phyloP scores from a whole-genome alignment of 2,113 vertebrate species.

The Camelus dromedarius region DNA sequence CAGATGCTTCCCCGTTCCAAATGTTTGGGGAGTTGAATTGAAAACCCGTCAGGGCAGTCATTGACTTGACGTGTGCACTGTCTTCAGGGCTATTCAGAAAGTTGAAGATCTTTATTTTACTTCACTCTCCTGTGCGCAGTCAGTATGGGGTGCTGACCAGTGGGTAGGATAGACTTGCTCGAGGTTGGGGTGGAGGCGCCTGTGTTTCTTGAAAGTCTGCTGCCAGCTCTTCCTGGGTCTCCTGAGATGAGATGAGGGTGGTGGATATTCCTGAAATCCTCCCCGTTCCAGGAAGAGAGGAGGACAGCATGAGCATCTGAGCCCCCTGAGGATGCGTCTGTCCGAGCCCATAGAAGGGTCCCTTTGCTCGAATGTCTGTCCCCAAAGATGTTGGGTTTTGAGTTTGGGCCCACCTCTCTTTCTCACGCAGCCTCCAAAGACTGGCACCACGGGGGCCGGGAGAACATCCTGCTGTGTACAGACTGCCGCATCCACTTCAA shows the following conservation, averaged over 20 bases:
- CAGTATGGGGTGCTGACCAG: neutral
- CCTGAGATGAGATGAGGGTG: accelerated
- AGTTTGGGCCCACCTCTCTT: neutral
- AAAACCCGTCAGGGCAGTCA: neutral
- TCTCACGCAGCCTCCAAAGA: constrained; percentile 95
- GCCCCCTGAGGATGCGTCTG: neutral
- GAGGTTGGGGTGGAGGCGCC: accelerated
- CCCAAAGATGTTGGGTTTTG: neutral
- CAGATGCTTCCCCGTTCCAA: accelerated
- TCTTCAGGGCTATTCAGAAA: neutral
- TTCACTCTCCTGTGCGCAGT: neutral
- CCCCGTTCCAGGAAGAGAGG: neutral
- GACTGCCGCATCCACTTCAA: constrained; percentile 99
- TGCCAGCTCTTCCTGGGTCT: neutral
- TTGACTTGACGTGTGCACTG: constrained; percentile 8
- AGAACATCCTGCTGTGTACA: constrained; percentile 98
- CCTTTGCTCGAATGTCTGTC: neutral
- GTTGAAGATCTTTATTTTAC: neutral
- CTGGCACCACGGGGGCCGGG: constrained; percentile 99
- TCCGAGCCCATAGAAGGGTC: neutral
- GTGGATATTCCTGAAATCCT: neutral
- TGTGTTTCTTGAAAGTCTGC: neutral
- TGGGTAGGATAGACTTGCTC: neutral
- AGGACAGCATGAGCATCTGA: neutral
- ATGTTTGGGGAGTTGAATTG: neutral